Conservation (phyloP, 2,888 invertebrate genomes). For the Tanypteryx hageni region DNA sequence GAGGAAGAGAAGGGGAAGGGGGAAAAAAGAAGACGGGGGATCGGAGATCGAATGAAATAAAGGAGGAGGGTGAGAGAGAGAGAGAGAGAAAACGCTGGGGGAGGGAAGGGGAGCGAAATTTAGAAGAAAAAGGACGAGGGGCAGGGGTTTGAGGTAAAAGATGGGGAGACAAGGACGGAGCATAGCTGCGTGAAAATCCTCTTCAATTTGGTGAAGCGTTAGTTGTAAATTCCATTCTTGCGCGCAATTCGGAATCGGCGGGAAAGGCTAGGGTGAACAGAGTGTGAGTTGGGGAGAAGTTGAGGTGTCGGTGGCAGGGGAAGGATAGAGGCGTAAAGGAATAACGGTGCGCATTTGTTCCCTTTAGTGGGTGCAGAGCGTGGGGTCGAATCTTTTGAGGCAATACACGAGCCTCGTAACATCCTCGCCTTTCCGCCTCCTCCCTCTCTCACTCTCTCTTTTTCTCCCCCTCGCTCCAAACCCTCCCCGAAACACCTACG, state of each 20-base stretch:
- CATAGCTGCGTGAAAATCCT: background rate
- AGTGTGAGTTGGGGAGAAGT: background rate
- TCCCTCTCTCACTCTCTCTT: background rate
- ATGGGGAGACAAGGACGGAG: too few relatives aligned
- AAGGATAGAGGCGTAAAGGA: conserved; percentile 22
- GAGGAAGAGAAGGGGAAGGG: background rate
- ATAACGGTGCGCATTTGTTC: conserved; percentile 60
- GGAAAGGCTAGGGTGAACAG: background rate
- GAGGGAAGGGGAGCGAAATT: too few relatives aligned
- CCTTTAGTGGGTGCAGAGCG: background rate
- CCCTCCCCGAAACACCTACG: background rate
- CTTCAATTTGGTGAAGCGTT: background rate
- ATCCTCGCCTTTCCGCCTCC: conserved; percentile 19
- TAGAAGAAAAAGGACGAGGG: too few relatives aligned
- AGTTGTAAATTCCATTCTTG: conserved; percentile 13
- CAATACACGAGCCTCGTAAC: conserved; percentile 34
- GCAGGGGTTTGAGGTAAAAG: too few relatives aligned
- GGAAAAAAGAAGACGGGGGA: background rate
- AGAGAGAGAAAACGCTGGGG: background rate
- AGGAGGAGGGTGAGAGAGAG: background rate
- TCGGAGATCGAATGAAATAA: background rate
- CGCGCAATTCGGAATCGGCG: conserved; percentile 25
- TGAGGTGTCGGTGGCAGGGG: background rate
- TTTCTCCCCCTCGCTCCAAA: background rate
- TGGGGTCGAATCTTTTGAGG: conserved; percentile 1